These are phyloP conservation scores for Dryobota labecula DNA, from an alignment of 2,888 invertebrate genomes.

Conservation along the genomic window DNA sequence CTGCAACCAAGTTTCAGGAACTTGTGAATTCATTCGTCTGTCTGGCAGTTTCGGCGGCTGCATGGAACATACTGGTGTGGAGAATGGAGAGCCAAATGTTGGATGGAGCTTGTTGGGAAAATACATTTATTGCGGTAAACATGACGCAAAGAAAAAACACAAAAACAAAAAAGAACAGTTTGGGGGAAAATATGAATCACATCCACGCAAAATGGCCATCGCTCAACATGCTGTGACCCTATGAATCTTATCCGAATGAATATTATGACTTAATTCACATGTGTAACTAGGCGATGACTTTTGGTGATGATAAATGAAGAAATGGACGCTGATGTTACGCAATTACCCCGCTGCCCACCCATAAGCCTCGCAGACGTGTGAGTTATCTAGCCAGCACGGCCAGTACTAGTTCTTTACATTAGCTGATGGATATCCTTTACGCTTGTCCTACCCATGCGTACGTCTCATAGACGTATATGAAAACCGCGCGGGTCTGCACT, in stretches of 20 bases:
- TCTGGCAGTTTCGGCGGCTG: constrained; percentile 81
- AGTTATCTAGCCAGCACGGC: too few relatives aligned
- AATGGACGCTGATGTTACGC: not conserved
- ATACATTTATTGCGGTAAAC: too few relatives aligned
- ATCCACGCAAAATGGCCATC: too few relatives aligned
- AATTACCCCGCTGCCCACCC: too few relatives aligned
- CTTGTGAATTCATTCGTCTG: constrained; percentile 88
- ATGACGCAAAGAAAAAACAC: too few relatives aligned
- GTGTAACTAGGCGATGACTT: too few relatives aligned
- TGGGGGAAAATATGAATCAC: too few relatives aligned
- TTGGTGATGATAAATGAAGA: not conserved
- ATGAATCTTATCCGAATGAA: too few relatives aligned
- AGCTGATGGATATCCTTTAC: not conserved
- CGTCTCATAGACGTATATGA: not conserved
- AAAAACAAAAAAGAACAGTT: too few relatives aligned
- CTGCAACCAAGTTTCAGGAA: constrained; percentile 80
- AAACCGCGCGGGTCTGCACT: too few relatives aligned
- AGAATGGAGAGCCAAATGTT: constrained; percentile 36
- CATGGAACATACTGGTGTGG: constrained; percentile 59
- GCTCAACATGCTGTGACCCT: too few relatives aligned
- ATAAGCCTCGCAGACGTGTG: not conserved
- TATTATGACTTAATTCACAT: too few relatives aligned
- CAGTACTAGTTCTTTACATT: not conserved
- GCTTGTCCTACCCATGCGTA: not conserved
- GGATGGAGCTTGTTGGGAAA: not conserved